phyloP scores from a whole-genome alignment of 2,797 vertebrate species.

The Spea hammondii region DNA sequence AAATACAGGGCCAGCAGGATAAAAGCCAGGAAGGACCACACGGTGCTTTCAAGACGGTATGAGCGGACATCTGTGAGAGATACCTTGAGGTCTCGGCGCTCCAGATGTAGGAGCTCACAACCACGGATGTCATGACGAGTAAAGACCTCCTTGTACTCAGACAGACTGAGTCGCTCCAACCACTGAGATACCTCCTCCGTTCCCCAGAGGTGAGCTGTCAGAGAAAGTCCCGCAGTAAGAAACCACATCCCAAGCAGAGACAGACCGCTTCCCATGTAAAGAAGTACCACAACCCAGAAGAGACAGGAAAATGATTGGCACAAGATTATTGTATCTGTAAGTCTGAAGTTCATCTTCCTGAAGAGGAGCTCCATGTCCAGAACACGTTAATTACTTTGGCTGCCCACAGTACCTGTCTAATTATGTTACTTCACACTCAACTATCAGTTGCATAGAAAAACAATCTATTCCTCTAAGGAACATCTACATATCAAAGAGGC shows the following conservation, averaged over 20 bases:
- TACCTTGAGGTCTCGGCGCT: constrained; percentile 98
- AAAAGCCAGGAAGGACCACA: constrained; percentile 54
- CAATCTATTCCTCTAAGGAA: no score
- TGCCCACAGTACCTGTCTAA: no score
- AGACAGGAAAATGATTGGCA: constrained; percentile 40
- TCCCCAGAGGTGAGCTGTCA: constrained; percentile 92
- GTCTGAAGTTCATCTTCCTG: no score
- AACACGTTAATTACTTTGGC: no score
- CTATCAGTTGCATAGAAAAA: no score
- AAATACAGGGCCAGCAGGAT: constrained; percentile 58
- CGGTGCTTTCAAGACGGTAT: constrained; percentile 28
- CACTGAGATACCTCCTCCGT: constrained; percentile 94
- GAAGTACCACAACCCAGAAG: constrained; percentile 33
- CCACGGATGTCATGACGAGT: constrained; percentile 91
- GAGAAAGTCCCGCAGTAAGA: constrained; percentile 72
- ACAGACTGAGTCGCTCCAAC: constrained; percentile 93
- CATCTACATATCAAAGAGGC: no score
- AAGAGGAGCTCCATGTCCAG: no score
- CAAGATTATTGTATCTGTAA: neutral
- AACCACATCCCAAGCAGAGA: constrained; percentile 64
- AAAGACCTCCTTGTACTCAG: constrained; percentile 97
- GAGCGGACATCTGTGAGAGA: constrained; percentile 37
- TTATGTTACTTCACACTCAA: no score
- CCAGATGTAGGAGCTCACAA: constrained; percentile 92
- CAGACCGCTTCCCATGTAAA: constrained; percentile 25